These are phyloP conservation scores for Scylla paramamosain DNA, from an alignment of 1,140 invertebrate species.

Conservation along the genomic window DNA sequence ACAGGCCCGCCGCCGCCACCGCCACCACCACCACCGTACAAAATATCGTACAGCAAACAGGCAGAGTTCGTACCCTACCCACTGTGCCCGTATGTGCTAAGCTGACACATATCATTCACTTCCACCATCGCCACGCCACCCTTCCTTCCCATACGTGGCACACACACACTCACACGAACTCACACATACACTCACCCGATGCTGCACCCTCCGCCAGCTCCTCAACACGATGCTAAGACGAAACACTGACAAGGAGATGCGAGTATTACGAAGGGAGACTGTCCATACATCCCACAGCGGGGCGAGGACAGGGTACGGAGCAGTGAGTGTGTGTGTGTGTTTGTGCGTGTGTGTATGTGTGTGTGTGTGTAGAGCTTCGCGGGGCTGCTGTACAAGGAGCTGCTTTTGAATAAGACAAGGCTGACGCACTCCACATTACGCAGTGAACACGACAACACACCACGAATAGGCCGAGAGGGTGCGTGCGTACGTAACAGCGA, in stretches of 20 bases:
- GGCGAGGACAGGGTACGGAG: neutral
- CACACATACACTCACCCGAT: neutral
- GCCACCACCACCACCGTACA: conserved; percentile 16
- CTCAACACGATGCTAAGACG: too few relatives aligned
- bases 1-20: neutral
- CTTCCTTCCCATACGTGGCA: neutral
- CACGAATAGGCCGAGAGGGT: neutral
- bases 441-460: neutral
- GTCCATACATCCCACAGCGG: neutral
- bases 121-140: neutral
- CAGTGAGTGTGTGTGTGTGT: neutral
- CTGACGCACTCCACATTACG: conserved; percentile 3
- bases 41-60: conserved; percentile 67
- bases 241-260: too few relatives aligned
- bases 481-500: conserved; percentile 50
- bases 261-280: neutral
- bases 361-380: neutral
- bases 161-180: neutral
- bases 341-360: too few relatives aligned
- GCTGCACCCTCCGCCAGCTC: too few relatives aligned
- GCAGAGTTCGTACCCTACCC: neutral
- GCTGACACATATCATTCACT: conserved; percentile 47
- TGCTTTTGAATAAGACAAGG: neutral
- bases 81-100: conserved; percentile 24
- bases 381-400: neutral